Conservation (phyloP, 2,797 vertebrate genomes). For the Lithobates sylvaticus region DNA sequence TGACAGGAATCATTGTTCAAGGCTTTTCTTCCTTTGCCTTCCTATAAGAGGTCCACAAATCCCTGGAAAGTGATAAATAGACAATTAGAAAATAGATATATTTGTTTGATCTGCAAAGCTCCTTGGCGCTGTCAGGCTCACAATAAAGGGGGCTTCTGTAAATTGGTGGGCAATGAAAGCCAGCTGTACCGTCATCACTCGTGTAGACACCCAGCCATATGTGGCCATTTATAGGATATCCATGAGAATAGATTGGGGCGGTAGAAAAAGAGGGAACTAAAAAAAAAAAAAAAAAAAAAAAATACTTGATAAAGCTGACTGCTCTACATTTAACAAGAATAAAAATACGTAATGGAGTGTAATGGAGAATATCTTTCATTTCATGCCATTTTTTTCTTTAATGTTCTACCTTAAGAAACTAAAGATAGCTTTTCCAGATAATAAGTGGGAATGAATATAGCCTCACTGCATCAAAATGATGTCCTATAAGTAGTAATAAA, state of each 20-base stretch:
- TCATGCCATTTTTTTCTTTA: conserved; percentile 62
- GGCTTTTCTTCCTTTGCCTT: conserved; percentile 77
- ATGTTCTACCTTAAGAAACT: conserved; percentile 74
- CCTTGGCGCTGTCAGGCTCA: conserved; percentile 78
- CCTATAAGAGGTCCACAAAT: conserved; percentile 80
- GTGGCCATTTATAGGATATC: conserved; percentile 81
- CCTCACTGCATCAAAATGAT: conserved; percentile 29
- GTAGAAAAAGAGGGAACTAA: conserved; percentile 74
- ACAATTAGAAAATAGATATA: conserved; percentile 90
- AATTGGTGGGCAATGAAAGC: conserved; percentile 84
- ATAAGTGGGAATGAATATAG: conserved; percentile 69
- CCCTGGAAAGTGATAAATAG: conserved; percentile 86
- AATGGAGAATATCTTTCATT: conserved; percentile 79
- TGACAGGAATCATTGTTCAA: conserved; percentile 87
- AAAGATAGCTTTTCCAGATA: conserved; percentile 72
- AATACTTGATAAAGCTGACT: conserved; percentile 81
- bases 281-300: conserved; percentile 75
- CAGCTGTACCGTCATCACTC: conserved; percentile 84
- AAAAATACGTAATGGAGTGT: conserved; percentile 83
- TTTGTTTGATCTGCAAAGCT: conserved; percentile 84
- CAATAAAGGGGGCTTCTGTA: conserved; percentile 80
- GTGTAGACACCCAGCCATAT: conserved; percentile 84
- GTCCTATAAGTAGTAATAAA: conserved; percentile 63
- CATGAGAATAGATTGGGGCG: conserved; percentile 78
- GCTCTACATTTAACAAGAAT: conserved; percentile 85